These are phyloP conservation scores for Ischnura elegans DNA, from an alignment of 2,888 invertebrate genomes.

Conservation along the genomic window DNA sequence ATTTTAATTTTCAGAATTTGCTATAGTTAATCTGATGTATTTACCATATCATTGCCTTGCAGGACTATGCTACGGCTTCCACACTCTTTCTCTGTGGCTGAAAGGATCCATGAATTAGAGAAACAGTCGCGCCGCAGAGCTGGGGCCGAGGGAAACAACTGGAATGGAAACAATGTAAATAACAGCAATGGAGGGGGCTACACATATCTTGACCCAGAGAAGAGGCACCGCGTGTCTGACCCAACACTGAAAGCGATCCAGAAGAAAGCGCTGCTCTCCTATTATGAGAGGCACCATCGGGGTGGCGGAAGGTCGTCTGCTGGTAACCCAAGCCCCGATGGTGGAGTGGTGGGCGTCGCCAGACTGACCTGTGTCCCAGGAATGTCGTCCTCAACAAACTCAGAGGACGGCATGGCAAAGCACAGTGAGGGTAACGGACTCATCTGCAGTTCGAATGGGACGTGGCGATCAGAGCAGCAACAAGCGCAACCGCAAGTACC, in stretches of 20 bases:
- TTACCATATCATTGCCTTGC: no score
- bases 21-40: no score
- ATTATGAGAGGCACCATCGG: slow-evolving; percentile 86
- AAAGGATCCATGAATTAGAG: slow-evolving; percentile 84
- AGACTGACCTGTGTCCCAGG: slow-evolving; percentile 68
- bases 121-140: slow-evolving; percentile 77
- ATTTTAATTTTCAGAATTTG: no score
- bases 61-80: slow-evolving; percentile 72
- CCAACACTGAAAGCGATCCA: slow-evolving; percentile 89
- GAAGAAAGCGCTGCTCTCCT: slow-evolving; percentile 89
- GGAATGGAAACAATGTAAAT: slow-evolving; percentile 72
- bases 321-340: slow-evolving; percentile 42
- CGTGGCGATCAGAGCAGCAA: slow-evolving; percentile 83
- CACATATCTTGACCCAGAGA: slow-evolving; percentile 44
- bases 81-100: slow-evolving; percentile 83
- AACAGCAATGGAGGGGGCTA: slow-evolving; percentile 63
- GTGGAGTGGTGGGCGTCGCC: slow-evolving; percentile 46
- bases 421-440: slow-evolving; percentile 72
- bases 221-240: slow-evolving; percentile 80
- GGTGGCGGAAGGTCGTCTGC: slow-evolving; percentile 70
- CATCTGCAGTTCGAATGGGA: slow-evolving; percentile 72
- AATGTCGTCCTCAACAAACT: background rate
- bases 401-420: slow-evolving; percentile 11
- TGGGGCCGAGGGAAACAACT: slow-evolving; percentile 76
- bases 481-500: slow-evolving; percentile 75